Evolutionary conservation across 2,888 invertebrate species (phyloP).

Genomic region (Metalampra italica): DNA sequence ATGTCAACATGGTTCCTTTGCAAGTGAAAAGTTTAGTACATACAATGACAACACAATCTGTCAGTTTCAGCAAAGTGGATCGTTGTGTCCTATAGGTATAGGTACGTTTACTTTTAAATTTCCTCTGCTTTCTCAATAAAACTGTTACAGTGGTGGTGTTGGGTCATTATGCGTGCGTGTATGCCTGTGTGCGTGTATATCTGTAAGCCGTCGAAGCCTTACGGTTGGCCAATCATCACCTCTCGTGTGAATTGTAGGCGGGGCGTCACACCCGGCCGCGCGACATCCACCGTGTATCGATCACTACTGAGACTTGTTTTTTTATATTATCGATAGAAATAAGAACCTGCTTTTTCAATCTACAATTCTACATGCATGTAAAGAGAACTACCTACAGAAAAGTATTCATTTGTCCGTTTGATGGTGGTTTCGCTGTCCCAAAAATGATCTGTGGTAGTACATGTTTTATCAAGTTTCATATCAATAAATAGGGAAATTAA

Average conservation of each 20-base stretch:
- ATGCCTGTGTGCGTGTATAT: conserved; percentile 27
- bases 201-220: not conserved
- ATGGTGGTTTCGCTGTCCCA: too few relatives aligned
- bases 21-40: too few relatives aligned
- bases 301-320: conserved; percentile 30
- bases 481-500: too few relatives aligned
- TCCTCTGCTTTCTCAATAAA: not conserved
- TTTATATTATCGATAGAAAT: conserved; percentile 2
- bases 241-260: conserved; percentile 71
- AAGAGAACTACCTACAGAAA: too few relatives aligned
- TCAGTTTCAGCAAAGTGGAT: too few relatives aligned
- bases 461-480: too few relatives aligned
- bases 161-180: conserved; percentile 16
- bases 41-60: too few relatives aligned
- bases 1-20: too few relatives aligned
- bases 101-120: not conserved
- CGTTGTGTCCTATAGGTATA: too few relatives aligned
- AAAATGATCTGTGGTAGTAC: too few relatives aligned
- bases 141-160: not conserved
- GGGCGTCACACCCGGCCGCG: conserved; percentile 53
- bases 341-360: conserved; percentile 2
- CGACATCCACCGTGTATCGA: conserved; percentile 45
- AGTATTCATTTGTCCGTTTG: too few relatives aligned
- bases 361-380: too few relatives aligned
- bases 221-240: conserved; percentile 68